Base-by-base conservation (phyloP, 2,113 vertebrate genomes). In the Hippocampus abdominalis region DNA sequence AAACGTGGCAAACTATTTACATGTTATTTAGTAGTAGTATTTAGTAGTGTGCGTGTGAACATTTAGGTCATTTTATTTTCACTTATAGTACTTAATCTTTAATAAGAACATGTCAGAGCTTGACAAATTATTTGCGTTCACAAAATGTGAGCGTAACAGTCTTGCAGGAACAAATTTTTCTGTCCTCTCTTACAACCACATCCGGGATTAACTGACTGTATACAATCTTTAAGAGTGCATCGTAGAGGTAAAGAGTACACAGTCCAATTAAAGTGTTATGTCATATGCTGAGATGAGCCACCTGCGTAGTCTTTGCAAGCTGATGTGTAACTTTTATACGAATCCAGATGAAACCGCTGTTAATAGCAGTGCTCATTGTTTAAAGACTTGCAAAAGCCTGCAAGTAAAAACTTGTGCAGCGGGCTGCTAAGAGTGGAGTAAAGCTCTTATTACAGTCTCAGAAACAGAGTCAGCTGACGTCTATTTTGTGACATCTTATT, bases 361-460 rank as follows among this genome's bases (percentile, higher is more conserved):
- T 44, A 12, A n/a, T 42, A 23, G 21, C 10, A 23, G 62, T 40
- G 36, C 21, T 69, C 81, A 73, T 73, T 65, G 66, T 48, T 64
- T 65, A 39, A 63, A 79, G 78, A 82, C 74, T 71, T 82, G 72
- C 29, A 77, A 76, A 71, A 75, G 66, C 42, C 68, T 79, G 74
- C 83, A 1, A 68, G 83, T 73, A n/a, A 21, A 11, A 69, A 83
- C 84, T 69, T 78, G 81, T 83, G 81, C 68, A 42, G 62, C 9
- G 1, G n/a, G 49, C 68, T 82, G 84, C 87, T 85, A 81, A 87
- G 79, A 85, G 60, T 40, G 54, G n/a, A 82, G 64, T 60, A 57
- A 73, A 77, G 40, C 53, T 79, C 77, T 71, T 66, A 63, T 78
- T 78, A 59, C 40, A 66, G 27, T 23, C 27, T 64, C 64, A 46